Conservation (phyloP, 2,113 vertebrate genomes). For the Crypturellus undulatus region DNA sequence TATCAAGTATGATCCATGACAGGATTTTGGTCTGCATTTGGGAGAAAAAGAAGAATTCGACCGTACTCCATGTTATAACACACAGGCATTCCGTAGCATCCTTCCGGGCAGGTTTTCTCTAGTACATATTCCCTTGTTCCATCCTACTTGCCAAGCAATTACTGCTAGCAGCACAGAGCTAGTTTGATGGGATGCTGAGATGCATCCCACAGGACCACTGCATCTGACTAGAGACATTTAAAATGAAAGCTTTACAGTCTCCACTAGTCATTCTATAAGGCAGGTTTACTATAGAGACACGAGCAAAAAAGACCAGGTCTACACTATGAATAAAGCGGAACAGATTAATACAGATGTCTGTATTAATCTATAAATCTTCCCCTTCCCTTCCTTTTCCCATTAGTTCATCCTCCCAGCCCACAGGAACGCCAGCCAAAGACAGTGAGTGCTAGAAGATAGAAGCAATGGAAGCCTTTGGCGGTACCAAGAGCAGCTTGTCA, state of each 20-base stretch:
- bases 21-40: conserved; percentile 69
- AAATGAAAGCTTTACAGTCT: neutral
- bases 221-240: neutral
- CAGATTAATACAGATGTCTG: fast-evolving
- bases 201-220: neutral
- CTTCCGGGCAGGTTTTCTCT: neutral
- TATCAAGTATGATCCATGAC: conserved; percentile 81
- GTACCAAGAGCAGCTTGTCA: fast-evolving
- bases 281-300: fast-evolving
- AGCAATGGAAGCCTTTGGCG: neutral
- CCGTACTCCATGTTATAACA: no score
- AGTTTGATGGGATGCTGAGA: neutral
- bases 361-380: neutral
- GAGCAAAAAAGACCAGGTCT: neutral
- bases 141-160: neutral
- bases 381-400: neutral
- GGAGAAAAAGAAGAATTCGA: neutral
- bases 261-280: fast-evolving
- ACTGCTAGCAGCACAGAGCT: neutral
- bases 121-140: neutral
- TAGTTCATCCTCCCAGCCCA: neutral
- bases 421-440: neutral
- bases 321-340: fast-evolving
- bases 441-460: neutral
- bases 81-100: no score